These are phyloP conservation scores for Sminthurinus signatus DNA, from an alignment of 1,140 invertebrate species.

Conservation along the genomic window DNA sequence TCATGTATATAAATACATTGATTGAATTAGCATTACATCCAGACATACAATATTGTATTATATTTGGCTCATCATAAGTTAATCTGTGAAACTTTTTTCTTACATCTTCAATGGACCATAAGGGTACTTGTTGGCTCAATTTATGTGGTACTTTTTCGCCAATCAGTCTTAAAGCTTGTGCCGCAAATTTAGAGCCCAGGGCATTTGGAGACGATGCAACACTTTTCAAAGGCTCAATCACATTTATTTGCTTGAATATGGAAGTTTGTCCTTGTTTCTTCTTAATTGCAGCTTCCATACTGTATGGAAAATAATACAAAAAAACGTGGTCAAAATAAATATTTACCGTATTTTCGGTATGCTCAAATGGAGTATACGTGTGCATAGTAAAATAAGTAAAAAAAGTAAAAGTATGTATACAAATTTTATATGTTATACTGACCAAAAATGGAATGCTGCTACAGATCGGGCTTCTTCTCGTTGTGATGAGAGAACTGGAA, in stretches of 20 bases:
- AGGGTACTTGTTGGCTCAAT: constrained; percentile 92
- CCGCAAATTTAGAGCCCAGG: constrained; percentile 90
- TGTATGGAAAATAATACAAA: not conserved
- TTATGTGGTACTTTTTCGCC: constrained; percentile 96
- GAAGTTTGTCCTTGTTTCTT: constrained; percentile 90
- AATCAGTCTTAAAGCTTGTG: constrained; percentile 87
- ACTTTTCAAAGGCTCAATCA: constrained; percentile 89
- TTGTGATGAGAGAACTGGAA: constrained; percentile 92
- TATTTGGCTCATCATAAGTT: no score
- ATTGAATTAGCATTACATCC: no score
- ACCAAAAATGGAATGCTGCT: constrained; percentile 96
- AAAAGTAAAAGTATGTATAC: not conserved
- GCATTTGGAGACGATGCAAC: constrained; percentile 97
- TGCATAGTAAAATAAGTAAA: no score
- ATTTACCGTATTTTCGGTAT: no score
- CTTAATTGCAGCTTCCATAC: constrained; percentile 97
- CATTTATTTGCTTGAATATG: constrained; percentile 90
- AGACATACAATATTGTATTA: no score
- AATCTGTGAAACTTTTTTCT: no score
- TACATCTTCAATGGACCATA: constrained; percentile 96
- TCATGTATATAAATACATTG: no score
- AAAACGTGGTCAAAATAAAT: no score
- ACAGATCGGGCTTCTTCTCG: constrained; percentile 91
- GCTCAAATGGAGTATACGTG: no score
- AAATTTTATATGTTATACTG: no score